Evolutionary conservation across 2,888 invertebrate species (phyloP).

Genomic region (Chymomyza caudatula): DNA sequence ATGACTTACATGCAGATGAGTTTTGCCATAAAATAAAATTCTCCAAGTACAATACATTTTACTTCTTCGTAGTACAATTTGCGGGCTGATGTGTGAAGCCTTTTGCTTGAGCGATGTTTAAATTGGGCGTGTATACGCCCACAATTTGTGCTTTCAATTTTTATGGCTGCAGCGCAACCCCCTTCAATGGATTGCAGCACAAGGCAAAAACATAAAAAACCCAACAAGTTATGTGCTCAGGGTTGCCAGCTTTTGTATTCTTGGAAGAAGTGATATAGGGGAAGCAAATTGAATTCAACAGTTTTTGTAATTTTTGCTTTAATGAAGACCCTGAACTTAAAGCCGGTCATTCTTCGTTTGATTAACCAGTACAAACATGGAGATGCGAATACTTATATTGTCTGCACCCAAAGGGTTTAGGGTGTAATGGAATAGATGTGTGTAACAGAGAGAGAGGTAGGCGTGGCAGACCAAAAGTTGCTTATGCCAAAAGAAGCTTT

Average conservation of each 20-base stretch:
- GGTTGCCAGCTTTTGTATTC: not conserved
- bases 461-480: too few relatives aligned
- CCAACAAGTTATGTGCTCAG: not conserved
- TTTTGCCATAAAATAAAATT: constrained; percentile 47
- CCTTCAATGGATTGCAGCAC: constrained; percentile 24
- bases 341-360: too few relatives aligned
- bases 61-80: constrained; percentile 41
- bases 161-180: constrained; percentile 8
- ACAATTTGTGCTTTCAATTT: constrained; percentile 19
- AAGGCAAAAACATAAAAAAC: constrained; percentile 7
- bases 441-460: too few relatives aligned
- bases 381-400: too few relatives aligned
- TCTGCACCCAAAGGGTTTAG: too few relatives aligned
- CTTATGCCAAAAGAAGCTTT: too few relatives aligned
- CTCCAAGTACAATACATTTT: constrained; percentile 35
- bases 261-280: constrained; percentile 3
- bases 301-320: not conserved
- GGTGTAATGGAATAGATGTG: too few relatives aligned
- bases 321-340: too few relatives aligned
- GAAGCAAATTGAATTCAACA: constrained; percentile 14
- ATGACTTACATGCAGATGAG: constrained; percentile 60
- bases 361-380: too few relatives aligned
- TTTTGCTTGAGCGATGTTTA: constrained; percentile 27
- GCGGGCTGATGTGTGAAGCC: constrained; percentile 52
- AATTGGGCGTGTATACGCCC: constrained; percentile 22